Evolutionary conservation across 53 echinoderm and acorn worm genomes (phyloP).

Genomic region (Zoroaster sp.): DNA sequence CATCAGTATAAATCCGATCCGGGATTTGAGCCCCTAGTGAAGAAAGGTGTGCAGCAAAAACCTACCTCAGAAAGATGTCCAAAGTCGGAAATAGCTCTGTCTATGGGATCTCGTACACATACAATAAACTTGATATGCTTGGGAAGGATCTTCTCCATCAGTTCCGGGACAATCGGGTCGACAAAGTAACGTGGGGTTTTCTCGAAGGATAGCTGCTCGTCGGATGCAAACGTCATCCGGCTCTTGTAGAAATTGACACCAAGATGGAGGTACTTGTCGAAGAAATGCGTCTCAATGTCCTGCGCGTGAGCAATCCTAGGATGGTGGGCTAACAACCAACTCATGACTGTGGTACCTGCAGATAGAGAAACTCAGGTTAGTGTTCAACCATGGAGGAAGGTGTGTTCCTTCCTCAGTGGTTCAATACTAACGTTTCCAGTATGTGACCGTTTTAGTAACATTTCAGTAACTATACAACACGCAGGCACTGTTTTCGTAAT

Average conservation of each 20-base stretch:
- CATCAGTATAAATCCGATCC: not conserved
- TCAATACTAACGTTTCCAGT: too few species aligned
- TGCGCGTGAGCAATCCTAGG: constrained; percentile 50
- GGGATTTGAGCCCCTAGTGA: not conserved
- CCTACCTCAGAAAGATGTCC: constrained; percentile 51
- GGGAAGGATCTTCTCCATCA: constrained; percentile 52
- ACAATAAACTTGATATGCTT: constrained; percentile 64
- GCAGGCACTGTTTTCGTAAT: too few species aligned
- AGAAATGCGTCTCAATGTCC: constrained; percentile 70
- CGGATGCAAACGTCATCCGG: constrained; percentile 60
- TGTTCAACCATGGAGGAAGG: too few species aligned
- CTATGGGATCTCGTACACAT: constrained; percentile 70
- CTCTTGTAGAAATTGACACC: constrained; percentile 69
- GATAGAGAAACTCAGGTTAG: too few species aligned
- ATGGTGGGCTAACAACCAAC: constrained; percentile 17
- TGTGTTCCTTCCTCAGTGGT: too few species aligned
- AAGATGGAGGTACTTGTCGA: constrained; percentile 54
- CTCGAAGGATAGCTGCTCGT: constrained; percentile 57
- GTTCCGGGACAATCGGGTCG: constrained; percentile 44
- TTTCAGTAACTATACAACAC: too few species aligned
- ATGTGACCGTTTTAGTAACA: too few species aligned
- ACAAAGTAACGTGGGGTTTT: constrained; percentile 77
- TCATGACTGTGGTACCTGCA: constrained; percentile 46
- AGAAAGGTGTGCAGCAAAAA: not conserved
- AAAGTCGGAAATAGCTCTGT: constrained; percentile 74